Evolutionary conservation across 2,113 vertebrate genomes (phyloP), one percentile per base, ranked within the genome.

Genomic region (Melanerpes formicivorus): DNA sequence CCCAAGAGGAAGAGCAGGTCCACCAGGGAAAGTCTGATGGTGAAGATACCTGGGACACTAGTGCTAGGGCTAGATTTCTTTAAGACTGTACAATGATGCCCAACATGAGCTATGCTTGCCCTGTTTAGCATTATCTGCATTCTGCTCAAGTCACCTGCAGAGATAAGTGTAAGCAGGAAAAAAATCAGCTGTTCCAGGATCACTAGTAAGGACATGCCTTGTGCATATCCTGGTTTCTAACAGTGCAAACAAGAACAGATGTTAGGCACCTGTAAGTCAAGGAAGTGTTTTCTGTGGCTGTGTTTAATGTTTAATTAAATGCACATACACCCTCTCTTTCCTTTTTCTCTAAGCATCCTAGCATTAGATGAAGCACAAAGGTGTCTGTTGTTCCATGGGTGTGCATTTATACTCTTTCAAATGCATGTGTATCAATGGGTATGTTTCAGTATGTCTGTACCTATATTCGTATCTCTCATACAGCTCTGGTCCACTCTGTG

Each of bases 31-130:
- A 97, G 93, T 50, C 95, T 97, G 82, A 93, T 78, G 70, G 96
- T 96, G 90, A 96, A 97, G 87, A 95, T 96, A 78, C 94, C 95
- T 4, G 97, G 96, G 14, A 97, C 95, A 0, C 95, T 97, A 50
- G 94, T 97, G 18, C 80, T 93, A 32, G 93, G 95, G 62, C 96
- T 90, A 71, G 95, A 96, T 90, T 98, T 98, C 80, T 97, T 97
- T 58, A 97, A 93, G 48, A 97, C 95, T 26, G 92, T 97, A 87
- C 95, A 6, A 88, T 44, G 27, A 97, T 93, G 14, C 96, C 97
- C 52, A 98, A 72, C 55, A 98, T 76, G 34, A 34, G 34, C 34
- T 34, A 34, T 34, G 34, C 34, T 34, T 34, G 34, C 34, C 34
- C 34, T 34, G 34, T 34, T 34, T 34, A 34, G 34, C 34, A 34